Evolutionary conservation across 2,888 invertebrate genomes (phyloP).

Genomic region (Clanis bilineata): DNA sequence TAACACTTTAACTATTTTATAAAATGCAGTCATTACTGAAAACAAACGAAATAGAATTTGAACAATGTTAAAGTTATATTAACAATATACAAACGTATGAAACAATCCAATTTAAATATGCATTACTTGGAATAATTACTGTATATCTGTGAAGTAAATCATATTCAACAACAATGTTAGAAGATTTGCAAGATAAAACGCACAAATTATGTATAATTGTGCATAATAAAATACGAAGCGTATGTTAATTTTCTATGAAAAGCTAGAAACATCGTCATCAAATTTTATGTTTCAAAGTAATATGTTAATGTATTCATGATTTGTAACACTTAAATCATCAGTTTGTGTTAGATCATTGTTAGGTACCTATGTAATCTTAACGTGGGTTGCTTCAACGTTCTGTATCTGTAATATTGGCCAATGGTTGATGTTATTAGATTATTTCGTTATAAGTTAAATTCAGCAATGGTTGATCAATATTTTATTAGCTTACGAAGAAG

Average conservation of each 20-base stretch:
- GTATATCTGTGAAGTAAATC: not conserved
- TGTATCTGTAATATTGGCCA: too few relatives aligned
- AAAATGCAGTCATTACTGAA: too few relatives aligned
- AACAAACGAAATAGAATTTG: too few relatives aligned
- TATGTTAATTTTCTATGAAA: not conserved
- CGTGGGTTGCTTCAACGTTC: too few relatives aligned
- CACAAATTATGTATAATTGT: not conserved
- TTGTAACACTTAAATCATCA: not conserved
- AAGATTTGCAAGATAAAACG: not conserved
- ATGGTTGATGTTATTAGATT: too few relatives aligned
- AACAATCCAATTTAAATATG: not conserved
- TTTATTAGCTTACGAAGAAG: too few relatives aligned
- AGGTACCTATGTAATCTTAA: not conserved
- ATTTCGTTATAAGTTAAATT: too few relatives aligned
- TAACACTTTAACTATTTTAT: too few relatives aligned
- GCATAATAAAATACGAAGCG: not conserved
- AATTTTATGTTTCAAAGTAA: not conserved
- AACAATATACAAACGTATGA: too few relatives aligned
- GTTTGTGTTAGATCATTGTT: not conserved
- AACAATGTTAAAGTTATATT: too few relatives aligned
- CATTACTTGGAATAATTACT: slow-evolving; percentile 1
- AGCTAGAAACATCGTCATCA: not conserved
- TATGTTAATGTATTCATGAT: not conserved
- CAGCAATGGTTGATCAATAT: too few relatives aligned
- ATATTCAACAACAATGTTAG: not conserved